These are phyloP conservation scores for Jaculus jaculus DNA, from an alignment of 2,113 vertebrate species.

Conservation along the genomic window DNA sequence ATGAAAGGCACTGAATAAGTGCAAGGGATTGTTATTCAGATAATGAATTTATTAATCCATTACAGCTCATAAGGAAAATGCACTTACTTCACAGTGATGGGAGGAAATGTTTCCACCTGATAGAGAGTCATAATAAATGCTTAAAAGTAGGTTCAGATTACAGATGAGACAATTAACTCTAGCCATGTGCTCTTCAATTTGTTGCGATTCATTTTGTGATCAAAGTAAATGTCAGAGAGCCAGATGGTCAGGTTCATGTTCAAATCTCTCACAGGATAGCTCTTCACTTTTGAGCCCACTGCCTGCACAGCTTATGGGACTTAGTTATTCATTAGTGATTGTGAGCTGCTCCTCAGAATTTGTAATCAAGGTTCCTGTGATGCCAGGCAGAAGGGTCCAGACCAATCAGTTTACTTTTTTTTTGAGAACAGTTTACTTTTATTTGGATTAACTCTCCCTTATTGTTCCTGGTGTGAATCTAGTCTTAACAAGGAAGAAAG, in stretches of 20 bases:
- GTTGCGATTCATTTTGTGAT: slow-evolving; percentile 82
- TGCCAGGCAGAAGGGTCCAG: slow-evolving; percentile 61
- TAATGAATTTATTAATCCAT: slow-evolving; percentile 80
- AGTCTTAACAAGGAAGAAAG: slow-evolving; percentile 54
- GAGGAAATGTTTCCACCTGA: slow-evolving; percentile 77
- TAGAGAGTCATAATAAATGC: slow-evolving; percentile 77
- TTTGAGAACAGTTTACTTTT: slow-evolving; percentile 72
- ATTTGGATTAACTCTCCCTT: slow-evolving; percentile 69
- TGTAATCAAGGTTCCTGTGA: slow-evolving; percentile 46
- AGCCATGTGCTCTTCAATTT: slow-evolving; percentile 80
- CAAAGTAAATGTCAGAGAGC: slow-evolving; percentile 74
- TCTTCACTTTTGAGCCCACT: slow-evolving; percentile 67
- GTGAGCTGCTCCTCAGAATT: slow-evolving; percentile 59
- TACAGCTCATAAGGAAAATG: slow-evolving; percentile 80
- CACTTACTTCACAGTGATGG: slow-evolving; percentile 71
- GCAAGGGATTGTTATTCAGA: slow-evolving; percentile 78
- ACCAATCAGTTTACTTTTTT: slow-evolving; percentile 61
- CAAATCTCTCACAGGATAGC: slow-evolving; percentile 68
- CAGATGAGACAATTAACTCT: slow-evolving; percentile 81
- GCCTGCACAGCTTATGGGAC: slow-evolving; percentile 39
- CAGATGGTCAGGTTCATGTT: slow-evolving; percentile 81
- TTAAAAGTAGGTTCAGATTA: slow-evolving; percentile 80
- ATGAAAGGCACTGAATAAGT: slow-evolving; percentile 73
- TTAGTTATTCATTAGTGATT: slow-evolving; percentile 71
- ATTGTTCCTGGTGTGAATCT: slow-evolving; percentile 45